phyloP scores from a whole-genome alignment of 2,888 invertebrate genomes.

The Caenorhabditis sp. region DNA sequence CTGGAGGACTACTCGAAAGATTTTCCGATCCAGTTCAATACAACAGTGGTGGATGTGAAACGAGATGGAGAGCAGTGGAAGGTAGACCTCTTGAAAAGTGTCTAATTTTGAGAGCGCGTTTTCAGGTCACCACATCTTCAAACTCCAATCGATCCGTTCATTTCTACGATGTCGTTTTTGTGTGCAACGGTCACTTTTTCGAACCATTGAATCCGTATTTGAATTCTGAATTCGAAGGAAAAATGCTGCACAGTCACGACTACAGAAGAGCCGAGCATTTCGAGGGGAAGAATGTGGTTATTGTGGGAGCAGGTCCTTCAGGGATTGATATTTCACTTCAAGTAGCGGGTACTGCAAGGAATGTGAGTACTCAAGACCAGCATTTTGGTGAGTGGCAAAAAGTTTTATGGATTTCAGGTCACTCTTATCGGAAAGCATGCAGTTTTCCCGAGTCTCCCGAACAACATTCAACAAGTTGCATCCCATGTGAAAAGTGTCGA shows the following conservation, averaged over 20 bases:
- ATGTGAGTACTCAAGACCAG: too few species aligned
- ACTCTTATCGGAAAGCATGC: constrained; percentile 70
- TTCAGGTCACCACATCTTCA: constrained; percentile 8
- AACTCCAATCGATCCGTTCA: background rate
- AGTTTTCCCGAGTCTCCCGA: constrained; percentile 81
- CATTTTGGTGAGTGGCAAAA: too few species aligned
- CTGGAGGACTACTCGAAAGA: constrained; percentile 69
- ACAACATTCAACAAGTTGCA: constrained; percentile 64
- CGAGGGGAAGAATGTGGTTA: constrained; percentile 87
- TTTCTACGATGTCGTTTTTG: constrained; percentile 88
- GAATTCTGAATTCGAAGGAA: constrained; percentile 84
- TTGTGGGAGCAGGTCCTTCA: constrained; percentile 92
- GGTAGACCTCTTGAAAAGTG: too few species aligned
- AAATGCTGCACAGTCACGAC: constrained; percentile 90
- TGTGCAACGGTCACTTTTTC: constrained; percentile 88
- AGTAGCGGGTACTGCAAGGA: constrained; percentile 82
- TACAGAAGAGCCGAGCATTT: constrained; percentile 89
- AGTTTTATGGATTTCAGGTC: too few species aligned
- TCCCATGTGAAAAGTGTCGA: constrained; percentile 73
- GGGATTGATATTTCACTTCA: constrained; percentile 90
- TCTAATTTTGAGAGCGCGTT: too few species aligned
- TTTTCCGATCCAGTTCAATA: constrained; percentile 67
- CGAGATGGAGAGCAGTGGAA: constrained; percentile 37
- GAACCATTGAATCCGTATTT: constrained; percentile 69
- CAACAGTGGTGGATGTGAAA: constrained; percentile 66